Evolutionary conservation across 1,140 invertebrate species (phyloP).

Genomic region (Marisa cornuarietis): DNA sequence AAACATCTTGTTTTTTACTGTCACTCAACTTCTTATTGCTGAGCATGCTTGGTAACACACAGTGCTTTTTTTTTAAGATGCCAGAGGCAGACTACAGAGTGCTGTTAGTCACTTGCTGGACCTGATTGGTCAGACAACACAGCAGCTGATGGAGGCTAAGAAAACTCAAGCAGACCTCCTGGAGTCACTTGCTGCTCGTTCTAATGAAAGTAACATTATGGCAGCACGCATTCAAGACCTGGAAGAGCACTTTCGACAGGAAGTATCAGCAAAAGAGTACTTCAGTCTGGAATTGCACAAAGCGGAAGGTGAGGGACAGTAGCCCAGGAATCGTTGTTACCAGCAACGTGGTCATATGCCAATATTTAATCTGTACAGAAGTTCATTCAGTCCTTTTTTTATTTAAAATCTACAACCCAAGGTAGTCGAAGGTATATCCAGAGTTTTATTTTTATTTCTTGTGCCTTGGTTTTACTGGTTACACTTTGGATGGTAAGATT

Average conservation of each 20-base stretch:
- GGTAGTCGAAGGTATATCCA: no score
- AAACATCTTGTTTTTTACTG: background rate
- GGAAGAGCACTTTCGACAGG: constrained; percentile 52
- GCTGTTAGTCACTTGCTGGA: constrained; percentile 58
- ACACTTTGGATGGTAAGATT: no score
- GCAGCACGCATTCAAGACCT: constrained; percentile 48
- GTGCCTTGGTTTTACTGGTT: no score
- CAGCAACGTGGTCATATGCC: no score
- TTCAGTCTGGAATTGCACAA: constrained; percentile 63
- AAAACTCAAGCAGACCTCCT: constrained; percentile 52
- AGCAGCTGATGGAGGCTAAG: constrained; percentile 56
- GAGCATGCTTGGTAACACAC: background rate
- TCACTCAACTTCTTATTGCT: background rate
- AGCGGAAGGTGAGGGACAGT: constrained; percentile 53
- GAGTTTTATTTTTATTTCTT: no score
- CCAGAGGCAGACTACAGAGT: constrained; percentile 50
- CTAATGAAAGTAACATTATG: constrained; percentile 38
- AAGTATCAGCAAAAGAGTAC: constrained; percentile 57
- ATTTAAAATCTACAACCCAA: no score
- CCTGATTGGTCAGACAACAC: constrained; percentile 56
- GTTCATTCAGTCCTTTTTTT: no score
- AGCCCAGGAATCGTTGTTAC: no score
- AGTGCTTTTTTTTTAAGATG: constrained; percentile 45
- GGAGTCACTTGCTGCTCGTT: constrained; percentile 34
- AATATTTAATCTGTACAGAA: no score